A percentile compares a stretch with the other conserved stretches of the same genome.
phyloP scores from a whole-genome alignment of 2,888 invertebrate species.

The Hirtodrosophila alboralis region DNA sequence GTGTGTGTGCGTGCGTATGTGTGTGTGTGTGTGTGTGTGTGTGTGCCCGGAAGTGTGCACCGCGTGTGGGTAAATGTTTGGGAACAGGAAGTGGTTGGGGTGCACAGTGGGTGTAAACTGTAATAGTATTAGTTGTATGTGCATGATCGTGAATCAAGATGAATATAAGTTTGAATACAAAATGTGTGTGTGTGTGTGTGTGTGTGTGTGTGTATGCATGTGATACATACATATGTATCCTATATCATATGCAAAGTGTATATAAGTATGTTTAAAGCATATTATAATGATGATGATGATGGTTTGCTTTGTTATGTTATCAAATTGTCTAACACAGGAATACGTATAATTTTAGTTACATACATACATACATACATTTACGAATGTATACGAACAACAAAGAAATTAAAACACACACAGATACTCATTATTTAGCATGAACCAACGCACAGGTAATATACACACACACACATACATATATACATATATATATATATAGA shows the following conservation, averaged over 20 bases:
- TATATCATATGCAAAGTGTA: conserved; percentile 4
- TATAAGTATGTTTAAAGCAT: not conserved
- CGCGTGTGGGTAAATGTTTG: conserved; percentile 7
- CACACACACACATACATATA: conserved; percentile 20
- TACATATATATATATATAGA: conserved; percentile 13
- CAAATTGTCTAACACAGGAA: conserved; percentile 26
- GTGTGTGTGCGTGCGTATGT: conserved; percentile 3
- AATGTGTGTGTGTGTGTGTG: not conserved
- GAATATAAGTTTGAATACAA: not conserved
- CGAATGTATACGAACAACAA: conserved; percentile 23
- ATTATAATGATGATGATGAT: too few species aligned
- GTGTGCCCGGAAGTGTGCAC: conserved; percentile 2
- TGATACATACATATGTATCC: conserved; percentile 15
- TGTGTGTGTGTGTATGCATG: conserved; percentile 5
- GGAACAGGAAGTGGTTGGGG: not conserved
- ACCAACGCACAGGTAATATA: conserved; percentile 21
- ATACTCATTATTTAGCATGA: conserved; percentile 23
- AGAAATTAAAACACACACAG: conserved; percentile 22
- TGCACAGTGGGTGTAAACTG: conserved; percentile 6
- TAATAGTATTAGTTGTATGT: not conserved
- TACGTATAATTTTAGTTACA: conserved; percentile 30
- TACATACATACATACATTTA: conserved; percentile 35
- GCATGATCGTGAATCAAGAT: too few species aligned
- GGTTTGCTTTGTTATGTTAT: conserved; percentile 5
- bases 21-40: conserved; percentile 16